Conservation (phyloP, 2,888 invertebrate genomes). For the Campopleginae sp. region DNA sequence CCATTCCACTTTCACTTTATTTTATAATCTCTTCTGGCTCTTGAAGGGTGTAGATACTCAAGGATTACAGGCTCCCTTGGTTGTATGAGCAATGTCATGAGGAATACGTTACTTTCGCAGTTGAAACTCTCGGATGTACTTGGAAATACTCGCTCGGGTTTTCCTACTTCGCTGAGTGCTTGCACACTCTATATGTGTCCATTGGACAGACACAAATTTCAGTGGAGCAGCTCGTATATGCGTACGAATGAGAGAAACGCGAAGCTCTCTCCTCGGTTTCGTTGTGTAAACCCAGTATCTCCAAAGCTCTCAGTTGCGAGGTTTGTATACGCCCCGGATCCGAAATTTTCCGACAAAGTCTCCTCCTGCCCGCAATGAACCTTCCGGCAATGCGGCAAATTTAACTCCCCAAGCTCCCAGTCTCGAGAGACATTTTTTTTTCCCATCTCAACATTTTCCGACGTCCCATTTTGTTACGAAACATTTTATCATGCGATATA, state of each 20-base stretch:
- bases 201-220: not conserved
- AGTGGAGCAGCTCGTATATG: conserved; percentile 1
- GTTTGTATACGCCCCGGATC: conserved; percentile 34
- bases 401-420: conserved; percentile 37
- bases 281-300: conserved; percentile 1
- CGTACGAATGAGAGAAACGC: conserved; percentile 12
- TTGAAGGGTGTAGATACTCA: not conserved
- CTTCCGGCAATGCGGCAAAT: conserved; percentile 42
- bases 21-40: not conserved
- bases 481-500: conserved; percentile 15
- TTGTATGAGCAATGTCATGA: conserved; percentile 3
- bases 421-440: conserved; percentile 27
- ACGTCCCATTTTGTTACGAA: not conserved
- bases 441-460: not conserved
- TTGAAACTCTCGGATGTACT: conserved; percentile 32
- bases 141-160: conserved; percentile 37
- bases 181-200: not conserved
- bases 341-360: conserved; percentile 3
- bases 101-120: conserved; percentile 7
- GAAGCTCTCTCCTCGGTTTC: conserved; percentile 10
- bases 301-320: conserved; percentile 11
- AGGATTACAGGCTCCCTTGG: not conserved
- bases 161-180: conserved; percentile 34
- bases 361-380: not conserved
- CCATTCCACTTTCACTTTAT: not conserved